These are phyloP conservation scores for Stenopsyche tienmushanensis DNA, from an alignment of 1,140 invertebrate species.

Conservation along the genomic window DNA sequence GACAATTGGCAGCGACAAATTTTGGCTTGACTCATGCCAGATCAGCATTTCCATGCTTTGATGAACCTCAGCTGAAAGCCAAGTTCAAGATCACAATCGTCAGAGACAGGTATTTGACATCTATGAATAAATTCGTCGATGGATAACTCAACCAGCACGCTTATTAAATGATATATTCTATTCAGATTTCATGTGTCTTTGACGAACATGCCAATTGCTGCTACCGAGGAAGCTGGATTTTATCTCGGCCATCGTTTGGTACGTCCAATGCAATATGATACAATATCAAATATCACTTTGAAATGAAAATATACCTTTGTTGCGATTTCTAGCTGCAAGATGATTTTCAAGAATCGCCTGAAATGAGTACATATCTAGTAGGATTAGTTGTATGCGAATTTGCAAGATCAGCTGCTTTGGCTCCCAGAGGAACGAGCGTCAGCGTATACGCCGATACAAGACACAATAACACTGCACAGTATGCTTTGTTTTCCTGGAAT, in stretches of 20 bases:
- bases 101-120: conserved; percentile 60
- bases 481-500: neutral
- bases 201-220: conserved; percentile 88
- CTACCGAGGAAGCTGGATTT: conserved; percentile 82
- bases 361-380: conserved; percentile 87
- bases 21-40: conserved; percentile 94
- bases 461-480: conserved; percentile 36
- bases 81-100: conserved; percentile 88
- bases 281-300: neutral
- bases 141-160: neutral
- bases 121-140: no score
- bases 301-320: neutral
- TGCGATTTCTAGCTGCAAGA: conserved; percentile 56
- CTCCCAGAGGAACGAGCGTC: conserved; percentile 44
- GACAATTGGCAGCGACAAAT: conserved; percentile 89
- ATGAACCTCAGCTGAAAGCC: conserved; percentile 94
- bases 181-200: conserved; percentile 78
- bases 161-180: neutral
- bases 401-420: conserved; percentile 41
- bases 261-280: conserved; percentile 46
- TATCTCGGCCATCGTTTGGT: conserved; percentile 83
- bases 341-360: conserved; percentile 67
- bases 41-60: conserved; percentile 94
- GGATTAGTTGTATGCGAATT: conserved; percentile 84
- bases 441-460: conserved; percentile 39